phyloP scores from a whole-genome alignment of 2,113 vertebrate genomes.

The Irena cyanogastra region DNA sequence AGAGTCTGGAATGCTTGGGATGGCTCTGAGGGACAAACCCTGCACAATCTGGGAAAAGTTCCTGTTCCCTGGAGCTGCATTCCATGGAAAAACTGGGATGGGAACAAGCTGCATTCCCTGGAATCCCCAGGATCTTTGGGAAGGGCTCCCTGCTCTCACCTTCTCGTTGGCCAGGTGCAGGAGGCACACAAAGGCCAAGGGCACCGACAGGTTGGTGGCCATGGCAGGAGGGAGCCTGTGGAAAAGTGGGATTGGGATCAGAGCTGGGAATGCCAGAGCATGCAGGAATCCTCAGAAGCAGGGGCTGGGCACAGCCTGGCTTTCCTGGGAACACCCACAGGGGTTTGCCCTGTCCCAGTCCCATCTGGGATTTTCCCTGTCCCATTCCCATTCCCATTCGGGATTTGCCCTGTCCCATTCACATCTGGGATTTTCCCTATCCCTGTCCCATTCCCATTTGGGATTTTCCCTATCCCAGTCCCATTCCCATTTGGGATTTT shows the following conservation, averaged over 20 bases:
- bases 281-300: background rate
- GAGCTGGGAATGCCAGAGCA: background rate
- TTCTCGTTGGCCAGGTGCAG: slow-evolving; percentile 94
- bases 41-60: background rate
- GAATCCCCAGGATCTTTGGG: background rate
- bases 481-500: background rate
- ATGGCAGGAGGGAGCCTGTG: slow-evolving; percentile 81
- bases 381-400: background rate
- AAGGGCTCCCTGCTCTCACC: slow-evolving; percentile 62
- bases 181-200: slow-evolving; percentile 87
- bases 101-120: background rate
- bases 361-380: too few species aligned
- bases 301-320: background rate
- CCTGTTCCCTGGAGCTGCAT: too few species aligned
- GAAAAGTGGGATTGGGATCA: background rate
- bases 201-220: slow-evolving; percentile 87
- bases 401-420: too few species aligned
- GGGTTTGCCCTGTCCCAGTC: background rate
- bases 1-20: background rate
- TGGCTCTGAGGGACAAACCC: background rate
- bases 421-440: too few species aligned
- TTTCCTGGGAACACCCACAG: background rate
- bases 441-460: too few species aligned
- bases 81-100: background rate
- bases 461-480: background rate